phyloP scores from a whole-genome alignment of 2,888 invertebrate genomes.

The Drosophila borealis region DNA sequence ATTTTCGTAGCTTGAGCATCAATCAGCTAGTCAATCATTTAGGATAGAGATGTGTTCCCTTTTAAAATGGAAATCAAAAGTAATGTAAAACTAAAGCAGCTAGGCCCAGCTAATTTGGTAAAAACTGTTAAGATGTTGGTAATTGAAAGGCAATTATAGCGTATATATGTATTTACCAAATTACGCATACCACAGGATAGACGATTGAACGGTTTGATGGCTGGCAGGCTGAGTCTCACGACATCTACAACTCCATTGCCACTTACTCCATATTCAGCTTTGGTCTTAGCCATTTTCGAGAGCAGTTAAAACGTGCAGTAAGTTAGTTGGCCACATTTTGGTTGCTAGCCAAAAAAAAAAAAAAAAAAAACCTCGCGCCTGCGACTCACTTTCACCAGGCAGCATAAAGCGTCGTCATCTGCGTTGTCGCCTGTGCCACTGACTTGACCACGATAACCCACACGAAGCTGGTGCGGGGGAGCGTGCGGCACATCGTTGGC shows the following conservation, averaged over 20 bases:
- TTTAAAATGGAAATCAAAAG: too few relatives aligned
- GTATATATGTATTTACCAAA: not conserved
- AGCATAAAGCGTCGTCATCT: not conserved
- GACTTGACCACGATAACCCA: slow-evolving; percentile 46
- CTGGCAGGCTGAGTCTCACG: not conserved
- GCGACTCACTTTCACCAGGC: slow-evolving; percentile 44
- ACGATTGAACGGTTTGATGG: not conserved
- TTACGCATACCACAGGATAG: not conserved
- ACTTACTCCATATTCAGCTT: slow-evolving; percentile 6
- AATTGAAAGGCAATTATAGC: not conserved
- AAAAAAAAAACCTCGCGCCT: not conserved
- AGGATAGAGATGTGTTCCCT: too few relatives aligned
- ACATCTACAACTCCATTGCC: slow-evolving; percentile 8
- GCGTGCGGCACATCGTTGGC: slow-evolving; percentile 6
- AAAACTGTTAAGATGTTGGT: too few relatives aligned
- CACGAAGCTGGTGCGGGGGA: slow-evolving; percentile 11
- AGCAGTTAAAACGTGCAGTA: slow-evolving; percentile 9
- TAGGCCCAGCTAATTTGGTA: too few relatives aligned
- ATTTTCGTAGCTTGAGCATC: too few relatives aligned
- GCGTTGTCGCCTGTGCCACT: slow-evolving; percentile 23
- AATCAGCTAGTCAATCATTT: too few relatives aligned
- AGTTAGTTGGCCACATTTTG: slow-evolving; percentile 33
- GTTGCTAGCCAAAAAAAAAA: slow-evolving; percentile 20
- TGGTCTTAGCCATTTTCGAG: slow-evolving; percentile 2
- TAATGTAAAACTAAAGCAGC: too few relatives aligned